Evolutionary conservation across 1,140 invertebrate genomes (phyloP).

Genomic region (Ruditapes philippinarum): DNA sequence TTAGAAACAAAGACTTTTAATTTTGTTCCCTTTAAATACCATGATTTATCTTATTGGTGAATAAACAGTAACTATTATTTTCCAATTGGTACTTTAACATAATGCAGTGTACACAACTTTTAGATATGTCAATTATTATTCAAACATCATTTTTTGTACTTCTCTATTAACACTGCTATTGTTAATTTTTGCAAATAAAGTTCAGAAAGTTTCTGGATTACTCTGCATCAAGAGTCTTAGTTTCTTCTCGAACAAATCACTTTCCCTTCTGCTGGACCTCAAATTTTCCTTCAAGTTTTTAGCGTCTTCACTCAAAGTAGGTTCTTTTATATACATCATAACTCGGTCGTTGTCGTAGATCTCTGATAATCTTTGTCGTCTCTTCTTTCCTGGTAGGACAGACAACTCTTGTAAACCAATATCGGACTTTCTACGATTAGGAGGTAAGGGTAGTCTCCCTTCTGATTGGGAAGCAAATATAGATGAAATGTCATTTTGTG

Average conservation of each 20-base stretch:
- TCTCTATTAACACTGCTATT: no score
- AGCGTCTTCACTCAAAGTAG: conserved; percentile 29
- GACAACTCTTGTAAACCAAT: conserved; percentile 42
- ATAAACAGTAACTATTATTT: no score
- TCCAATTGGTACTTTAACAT: no score
- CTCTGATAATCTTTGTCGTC: conserved; percentile 44
- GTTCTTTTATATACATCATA: conserved; percentile 55
- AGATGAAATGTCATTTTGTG: conserved; percentile 32
- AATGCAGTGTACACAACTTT: no score
- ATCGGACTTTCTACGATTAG: conserved; percentile 17
- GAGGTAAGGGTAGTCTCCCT: neutral
- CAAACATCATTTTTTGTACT: no score
- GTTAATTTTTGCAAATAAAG: no score
- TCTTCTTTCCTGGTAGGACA: conserved; percentile 24
- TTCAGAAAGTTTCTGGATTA: neutral
- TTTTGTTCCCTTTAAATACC: no score
- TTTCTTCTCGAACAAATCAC: conserved; percentile 61
- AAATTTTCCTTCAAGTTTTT: conserved; percentile 11
- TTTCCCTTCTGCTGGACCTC: neutral
- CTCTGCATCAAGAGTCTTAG: conserved; percentile 11
- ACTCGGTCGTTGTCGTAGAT: conserved; percentile 51
- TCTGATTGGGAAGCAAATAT: conserved; percentile 28
- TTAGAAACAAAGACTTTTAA: no score
- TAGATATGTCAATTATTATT: no score
- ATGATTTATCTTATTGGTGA: no score